Conservation (phyloP, 1,140 invertebrate species). For the Cyphomyrmex costatus region DNA sequence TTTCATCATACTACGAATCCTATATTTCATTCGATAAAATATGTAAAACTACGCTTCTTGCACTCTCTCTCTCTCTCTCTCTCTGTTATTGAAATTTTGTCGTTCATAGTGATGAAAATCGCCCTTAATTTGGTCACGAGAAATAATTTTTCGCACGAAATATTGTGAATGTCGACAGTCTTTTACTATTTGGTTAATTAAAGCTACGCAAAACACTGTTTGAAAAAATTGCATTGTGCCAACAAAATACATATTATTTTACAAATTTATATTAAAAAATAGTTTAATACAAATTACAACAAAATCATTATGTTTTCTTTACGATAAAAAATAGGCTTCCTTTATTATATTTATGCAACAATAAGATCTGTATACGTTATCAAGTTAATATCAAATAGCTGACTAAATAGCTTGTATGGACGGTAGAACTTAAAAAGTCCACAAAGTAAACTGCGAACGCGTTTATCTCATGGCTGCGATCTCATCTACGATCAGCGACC, state of each 20-base stretch:
- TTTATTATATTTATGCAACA: not conserved
- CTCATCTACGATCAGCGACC: slow-evolving; percentile 48
- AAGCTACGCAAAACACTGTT: not conserved
- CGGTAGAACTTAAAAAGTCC: not conserved
- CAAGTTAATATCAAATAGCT: not conserved
- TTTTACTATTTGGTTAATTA: not conserved
- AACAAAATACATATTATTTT: not conserved
- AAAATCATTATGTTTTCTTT: not conserved
- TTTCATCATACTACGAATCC: slow-evolving; percentile 52
- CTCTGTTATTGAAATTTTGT: not conserved
- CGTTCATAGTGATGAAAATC: not conserved
- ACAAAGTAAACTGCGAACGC: not conserved
- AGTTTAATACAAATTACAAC: not conserved
- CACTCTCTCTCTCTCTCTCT: not conserved
- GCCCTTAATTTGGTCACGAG: not conserved
- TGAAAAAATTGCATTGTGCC: not conserved
- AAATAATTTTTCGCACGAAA: slow-evolving; percentile 6
- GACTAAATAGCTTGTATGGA: not conserved
- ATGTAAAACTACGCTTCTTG: not conserved
- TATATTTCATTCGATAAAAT: slow-evolving; percentile 27
- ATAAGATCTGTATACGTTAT: not conserved
- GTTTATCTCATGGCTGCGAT: slow-evolving; percentile 41
- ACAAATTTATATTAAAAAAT: not conserved
- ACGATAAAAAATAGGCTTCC: not conserved
- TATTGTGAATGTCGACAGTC: not conserved